Base-by-base conservation (phyloP, 2,888 invertebrate genomes). In the Morpho helenor region DNA sequence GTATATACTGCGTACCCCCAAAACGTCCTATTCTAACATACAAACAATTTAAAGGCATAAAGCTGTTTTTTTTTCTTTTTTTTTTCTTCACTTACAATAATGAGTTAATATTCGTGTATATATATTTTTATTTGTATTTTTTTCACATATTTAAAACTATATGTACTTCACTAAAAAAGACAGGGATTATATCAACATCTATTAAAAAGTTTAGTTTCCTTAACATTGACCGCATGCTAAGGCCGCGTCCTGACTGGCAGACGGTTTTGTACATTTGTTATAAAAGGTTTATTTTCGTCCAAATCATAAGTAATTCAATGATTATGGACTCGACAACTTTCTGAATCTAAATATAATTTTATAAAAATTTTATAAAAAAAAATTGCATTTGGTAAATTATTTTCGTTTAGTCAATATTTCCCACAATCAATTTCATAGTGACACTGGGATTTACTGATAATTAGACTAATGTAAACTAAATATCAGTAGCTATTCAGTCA, bases 121-220 rank as follows among this genome's bases (percentile, higher is more conserved):
- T 90, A 89, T 90, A 89, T 90, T 89, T 90, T 90, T 90, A 88
- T 90, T 89, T 85, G 78, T 87, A 84, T 89, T 86, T 31, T 16
- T 31, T 74, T 80, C 76, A 81, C 84, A 82, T 82, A 80, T 87
- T 79, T 79, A 77, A 82, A 80, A 82, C 86, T 88, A 87, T 83
- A 87, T 88, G 87, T 88, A 86, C 83, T 86, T 86, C 75, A 80
- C 84, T 86, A 86, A 82, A 76, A 81, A 85, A 90, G 86, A 88
- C 83, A 86, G 84, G 83, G 85, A 87, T 87, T 86, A 85, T 80
- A 84, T 86, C 85, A 79, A 86, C 84, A 84, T 84, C 84, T 87
- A 87, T 81, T 77, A 71, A 61, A 67, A 65, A 61, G 46, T 57
- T 63, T 61, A 46, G 55, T 59, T 59, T 52, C 57, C 56, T 48